These are phyloP conservation scores for Formicarius rufipectus DNA, from an alignment of 2,113 vertebrate genomes.

Conservation along the genomic window DNA sequence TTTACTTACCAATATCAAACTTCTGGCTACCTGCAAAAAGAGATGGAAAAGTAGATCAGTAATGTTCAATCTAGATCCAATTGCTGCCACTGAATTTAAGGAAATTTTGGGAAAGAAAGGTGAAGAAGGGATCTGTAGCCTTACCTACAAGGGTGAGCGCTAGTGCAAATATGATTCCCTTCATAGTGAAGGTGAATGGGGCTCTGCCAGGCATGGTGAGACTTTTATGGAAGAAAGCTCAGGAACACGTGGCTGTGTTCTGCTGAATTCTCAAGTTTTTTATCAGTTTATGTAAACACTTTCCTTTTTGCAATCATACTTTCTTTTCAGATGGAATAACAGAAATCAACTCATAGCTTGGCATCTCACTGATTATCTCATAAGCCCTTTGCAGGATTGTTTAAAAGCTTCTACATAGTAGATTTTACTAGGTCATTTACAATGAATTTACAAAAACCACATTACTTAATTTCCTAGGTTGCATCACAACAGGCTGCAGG, in stretches of 20 bases:
- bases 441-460: neutral
- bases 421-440: neutral
- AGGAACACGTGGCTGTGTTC: conserved; percentile 51
- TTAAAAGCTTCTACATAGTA: neutral
- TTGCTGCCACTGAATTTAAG: neutral
- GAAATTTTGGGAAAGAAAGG: neutral
- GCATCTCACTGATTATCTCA: neutral
- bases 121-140: neutral
- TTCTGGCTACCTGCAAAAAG: conserved; percentile 58
- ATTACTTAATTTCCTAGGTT: neutral
- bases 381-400: neutral
- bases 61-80: neutral
- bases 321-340: neutral
- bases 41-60: neutral
- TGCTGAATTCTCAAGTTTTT: conserved; percentile 62
- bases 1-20: conserved; percentile 40
- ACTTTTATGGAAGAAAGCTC: conserved; percentile 67
- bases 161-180: conserved; percentile 76
- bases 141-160: conserved; percentile 82
- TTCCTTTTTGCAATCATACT: conserved; percentile 20
- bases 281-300: conserved; percentile 66
- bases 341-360: neutral
- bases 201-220: neutral
- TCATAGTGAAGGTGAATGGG: conserved; percentile 78
- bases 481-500: neutral